A percentile compares a stretch with the other conserved stretches of the same genome.
These are phyloP conservation scores for Planiliza haematocheilus DNA, from an alignment of 2,113 vertebrate genomes.

Conservation along the genomic window DNA sequence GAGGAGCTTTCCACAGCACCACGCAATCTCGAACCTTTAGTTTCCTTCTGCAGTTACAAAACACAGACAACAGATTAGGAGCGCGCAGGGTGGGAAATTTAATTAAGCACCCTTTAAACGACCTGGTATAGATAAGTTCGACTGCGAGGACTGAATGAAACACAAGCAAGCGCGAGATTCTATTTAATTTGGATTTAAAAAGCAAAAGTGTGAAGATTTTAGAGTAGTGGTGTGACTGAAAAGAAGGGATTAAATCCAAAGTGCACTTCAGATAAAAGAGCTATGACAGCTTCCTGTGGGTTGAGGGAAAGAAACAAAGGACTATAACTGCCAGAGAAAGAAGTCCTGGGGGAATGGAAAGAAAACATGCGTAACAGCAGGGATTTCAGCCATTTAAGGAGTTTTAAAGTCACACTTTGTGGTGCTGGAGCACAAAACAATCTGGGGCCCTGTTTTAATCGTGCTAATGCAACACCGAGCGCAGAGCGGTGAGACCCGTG, in stretches of 20 bases:
- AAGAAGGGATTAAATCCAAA: background rate
- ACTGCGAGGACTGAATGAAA: constrained; percentile 16
- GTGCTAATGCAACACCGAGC: background rate
- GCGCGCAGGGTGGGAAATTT: constrained; percentile 6
- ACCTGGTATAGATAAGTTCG: constrained; percentile 5
- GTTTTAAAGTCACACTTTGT: constrained; percentile 5
- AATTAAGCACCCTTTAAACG: constrained; percentile 4
- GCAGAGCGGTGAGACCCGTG: background rate
- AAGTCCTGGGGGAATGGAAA: constrained; percentile 7
- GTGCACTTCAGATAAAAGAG: background rate
- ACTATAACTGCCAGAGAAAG: background rate
- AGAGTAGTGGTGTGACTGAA: background rate
- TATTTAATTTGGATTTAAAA: background rate
- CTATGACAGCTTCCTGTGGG: background rate
- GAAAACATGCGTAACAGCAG: background rate
- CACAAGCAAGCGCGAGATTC: background rate
- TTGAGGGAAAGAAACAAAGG: background rate
- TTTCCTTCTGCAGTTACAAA: constrained; percentile 16
- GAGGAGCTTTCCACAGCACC: constrained; percentile 4
- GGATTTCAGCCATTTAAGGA: constrained; percentile 12
- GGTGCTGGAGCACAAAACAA: background rate
- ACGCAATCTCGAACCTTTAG: constrained; percentile 6
- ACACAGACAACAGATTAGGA: background rate
- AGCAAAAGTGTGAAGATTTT: background rate
- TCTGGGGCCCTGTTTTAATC: background rate